These are phyloP conservation scores for Philopedon plagiatum DNA, from an alignment of 2,888 invertebrate species.

Conservation along the genomic window DNA sequence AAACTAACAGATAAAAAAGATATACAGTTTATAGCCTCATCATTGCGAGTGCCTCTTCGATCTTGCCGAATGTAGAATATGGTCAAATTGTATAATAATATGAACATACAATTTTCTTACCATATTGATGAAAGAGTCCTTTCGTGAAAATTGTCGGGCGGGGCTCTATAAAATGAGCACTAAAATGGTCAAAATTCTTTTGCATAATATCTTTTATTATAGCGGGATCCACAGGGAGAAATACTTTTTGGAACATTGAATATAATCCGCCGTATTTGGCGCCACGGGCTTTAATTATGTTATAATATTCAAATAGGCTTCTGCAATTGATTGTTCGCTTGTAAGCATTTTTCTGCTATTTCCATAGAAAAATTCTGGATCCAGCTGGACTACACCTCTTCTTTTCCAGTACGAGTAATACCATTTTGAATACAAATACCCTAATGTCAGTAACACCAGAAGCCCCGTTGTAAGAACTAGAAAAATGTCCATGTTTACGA, in stretches of 20 bases:
- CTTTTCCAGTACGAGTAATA: constrained; percentile 47
- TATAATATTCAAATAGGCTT: constrained; percentile 30
- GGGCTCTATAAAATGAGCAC: constrained; percentile 25
- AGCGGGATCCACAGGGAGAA: constrained; percentile 57
- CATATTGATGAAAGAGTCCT: constrained; percentile 23
- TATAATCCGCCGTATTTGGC: constrained; percentile 57
- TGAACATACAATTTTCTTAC: constrained; percentile 40
- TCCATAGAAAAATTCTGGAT: constrained; percentile 37
- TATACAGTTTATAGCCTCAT: no score
- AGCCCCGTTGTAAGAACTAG: background rate
- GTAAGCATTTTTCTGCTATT: constrained; percentile 5
- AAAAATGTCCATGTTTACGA: background rate
- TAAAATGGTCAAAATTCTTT: constrained; percentile 72
- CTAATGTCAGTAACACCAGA: background rate
- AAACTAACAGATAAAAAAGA: background rate
- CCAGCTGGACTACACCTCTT: constrained; percentile 41
- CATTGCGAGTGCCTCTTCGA: no score
- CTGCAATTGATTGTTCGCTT: constrained; percentile 18
- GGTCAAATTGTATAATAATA: no score
- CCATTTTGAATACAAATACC: constrained; percentile 39
- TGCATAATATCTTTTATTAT: constrained; percentile 69
- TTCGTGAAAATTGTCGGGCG: constrained; percentile 10
- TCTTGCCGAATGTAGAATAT: no score
- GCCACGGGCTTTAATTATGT: constrained; percentile 41
- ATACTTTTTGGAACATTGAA: constrained; percentile 64